phyloP scores from a whole-genome alignment of 2,888 invertebrate genomes.

The Bedellia somnulentella region DNA sequence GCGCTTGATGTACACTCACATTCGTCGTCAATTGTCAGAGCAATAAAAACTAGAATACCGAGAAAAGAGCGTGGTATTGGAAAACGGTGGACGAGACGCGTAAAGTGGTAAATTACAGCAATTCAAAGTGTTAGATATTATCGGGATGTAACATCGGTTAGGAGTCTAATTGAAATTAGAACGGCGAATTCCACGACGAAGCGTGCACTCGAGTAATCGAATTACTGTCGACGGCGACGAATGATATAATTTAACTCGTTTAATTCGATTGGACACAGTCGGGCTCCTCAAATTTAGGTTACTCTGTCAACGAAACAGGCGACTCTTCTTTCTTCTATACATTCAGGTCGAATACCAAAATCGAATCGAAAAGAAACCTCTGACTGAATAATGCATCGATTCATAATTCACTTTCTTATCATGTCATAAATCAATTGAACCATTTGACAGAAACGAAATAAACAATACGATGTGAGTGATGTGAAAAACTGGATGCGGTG shows the following conservation, averaged over 20 bases:
- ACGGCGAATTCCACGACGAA: conserved; percentile 3
- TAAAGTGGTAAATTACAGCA: conserved; percentile 4
- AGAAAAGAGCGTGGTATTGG: neutral
- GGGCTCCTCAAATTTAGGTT: conserved; percentile 47
- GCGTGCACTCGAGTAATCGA: conserved; percentile 24
- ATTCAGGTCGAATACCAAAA: conserved; percentile 22
- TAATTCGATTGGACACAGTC: conserved; percentile 47
- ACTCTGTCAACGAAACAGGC: conserved; percentile 23
- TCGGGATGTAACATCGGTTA: conserved; percentile 3
- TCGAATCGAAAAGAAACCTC: conserved; percentile 4
- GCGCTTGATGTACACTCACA: too few relatives aligned
- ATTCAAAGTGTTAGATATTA: conserved; percentile 4
- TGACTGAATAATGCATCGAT: conserved; percentile 5
- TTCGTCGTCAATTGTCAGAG: too few relatives aligned
- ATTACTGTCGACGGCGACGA: conserved; percentile 38
- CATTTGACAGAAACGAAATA: too few relatives aligned
- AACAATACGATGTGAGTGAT: too few relatives aligned
- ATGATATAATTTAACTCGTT: conserved; percentile 56
- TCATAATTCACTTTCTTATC: neutral
- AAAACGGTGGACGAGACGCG: too few relatives aligned
- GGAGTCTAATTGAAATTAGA: conserved; percentile 6
- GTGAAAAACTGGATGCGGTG: too few relatives aligned
- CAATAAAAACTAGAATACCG: too few relatives aligned
- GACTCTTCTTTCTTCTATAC: conserved; percentile 19
- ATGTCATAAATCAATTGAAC: neutral